Conservation (phyloP, 1,140 invertebrate genomes). For the Olivierus martensii region DNA sequence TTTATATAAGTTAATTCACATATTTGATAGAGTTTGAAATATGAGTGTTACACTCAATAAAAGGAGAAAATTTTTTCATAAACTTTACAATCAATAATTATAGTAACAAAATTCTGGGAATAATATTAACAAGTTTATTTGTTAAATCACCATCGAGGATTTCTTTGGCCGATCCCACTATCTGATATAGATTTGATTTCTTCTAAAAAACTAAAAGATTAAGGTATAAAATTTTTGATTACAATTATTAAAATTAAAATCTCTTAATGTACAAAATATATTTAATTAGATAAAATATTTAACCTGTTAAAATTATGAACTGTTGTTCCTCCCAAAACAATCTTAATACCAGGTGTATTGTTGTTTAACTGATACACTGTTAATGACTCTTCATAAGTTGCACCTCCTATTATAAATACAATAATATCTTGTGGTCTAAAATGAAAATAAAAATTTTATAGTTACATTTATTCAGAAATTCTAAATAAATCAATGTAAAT, state of each 20-base stretch:
- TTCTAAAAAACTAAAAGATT: conserved; percentile 24
- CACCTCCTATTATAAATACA: conserved; percentile 90
- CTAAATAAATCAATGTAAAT: too few relatives aligned
- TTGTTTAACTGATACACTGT: conserved; percentile 73
- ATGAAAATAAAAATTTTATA: conserved; percentile 14
- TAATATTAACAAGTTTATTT: too few relatives aligned
- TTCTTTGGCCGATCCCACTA: too few relatives aligned
- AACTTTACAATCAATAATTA: too few relatives aligned
- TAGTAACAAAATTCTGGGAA: too few relatives aligned
- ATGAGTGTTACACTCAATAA: too few relatives aligned
- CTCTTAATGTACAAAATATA: not conserved
- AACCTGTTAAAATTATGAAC: conserved; percentile 61
- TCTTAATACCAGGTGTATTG: conserved; percentile 50
- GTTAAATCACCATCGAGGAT: too few relatives aligned
- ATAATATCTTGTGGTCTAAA: conserved; percentile 72
- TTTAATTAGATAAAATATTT: not conserved
- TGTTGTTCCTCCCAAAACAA: conserved; percentile 78
- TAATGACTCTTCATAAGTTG: conserved; percentile 90
- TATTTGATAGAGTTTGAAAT: too few relatives aligned
- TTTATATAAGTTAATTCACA: too few relatives aligned
- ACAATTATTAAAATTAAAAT: not conserved
- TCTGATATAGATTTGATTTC: conserved; percentile 17
- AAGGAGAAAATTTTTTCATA: too few relatives aligned
- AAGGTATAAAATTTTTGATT: too few relatives aligned
- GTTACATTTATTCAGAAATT: too few relatives aligned